Percentiles rank a stretch among this genome's conserved stretches.
These are phyloP conservation scores for Vireo altiloquus DNA, from an alignment of 2,113 vertebrate genomes.

Conservation along the genomic window DNA sequence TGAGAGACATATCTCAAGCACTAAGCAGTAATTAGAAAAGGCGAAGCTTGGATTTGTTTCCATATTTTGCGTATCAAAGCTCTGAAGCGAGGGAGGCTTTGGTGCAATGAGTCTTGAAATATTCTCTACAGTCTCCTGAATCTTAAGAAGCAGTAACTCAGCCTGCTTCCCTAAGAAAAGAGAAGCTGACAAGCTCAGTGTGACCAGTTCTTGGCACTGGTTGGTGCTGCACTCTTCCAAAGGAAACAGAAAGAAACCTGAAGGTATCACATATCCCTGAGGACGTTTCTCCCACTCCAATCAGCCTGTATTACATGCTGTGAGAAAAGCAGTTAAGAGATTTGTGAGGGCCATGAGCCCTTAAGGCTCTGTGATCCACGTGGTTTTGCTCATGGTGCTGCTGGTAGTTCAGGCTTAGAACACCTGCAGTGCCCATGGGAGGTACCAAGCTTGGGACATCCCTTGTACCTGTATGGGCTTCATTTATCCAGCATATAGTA, in stretches of 20 bases:
- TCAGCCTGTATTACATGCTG: neutral
- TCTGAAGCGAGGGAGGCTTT: slow-evolving; percentile 28
- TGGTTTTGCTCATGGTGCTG: neutral
- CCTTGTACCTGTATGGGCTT: neutral
- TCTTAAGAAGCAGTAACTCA: neutral
- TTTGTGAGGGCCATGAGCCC: neutral
- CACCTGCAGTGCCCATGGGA: neutral
- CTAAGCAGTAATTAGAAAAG: slow-evolving; percentile 64
- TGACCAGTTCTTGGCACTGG: neutral
- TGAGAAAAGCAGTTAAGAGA: neutral
- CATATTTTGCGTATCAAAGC: slow-evolving; percentile 23
- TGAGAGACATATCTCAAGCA: slow-evolving; percentile 52
- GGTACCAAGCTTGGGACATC: neutral
- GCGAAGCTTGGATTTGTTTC: slow-evolving; percentile 20
- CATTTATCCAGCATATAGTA: neutral
- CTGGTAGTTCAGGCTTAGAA: neutral
- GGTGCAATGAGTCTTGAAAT: slow-evolving; percentile 41
- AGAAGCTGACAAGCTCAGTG: neutral
- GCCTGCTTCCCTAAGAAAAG: neutral
- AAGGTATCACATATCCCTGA: neutral
- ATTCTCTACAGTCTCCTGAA: neutral
- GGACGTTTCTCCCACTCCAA: neutral
- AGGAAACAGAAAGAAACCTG: neutral
- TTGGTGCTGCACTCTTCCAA: neutral
- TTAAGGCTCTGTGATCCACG: neutral